phyloP scores from a whole-genome alignment of 2,888 invertebrate species.

The Phrixothrix hirtus region DNA sequence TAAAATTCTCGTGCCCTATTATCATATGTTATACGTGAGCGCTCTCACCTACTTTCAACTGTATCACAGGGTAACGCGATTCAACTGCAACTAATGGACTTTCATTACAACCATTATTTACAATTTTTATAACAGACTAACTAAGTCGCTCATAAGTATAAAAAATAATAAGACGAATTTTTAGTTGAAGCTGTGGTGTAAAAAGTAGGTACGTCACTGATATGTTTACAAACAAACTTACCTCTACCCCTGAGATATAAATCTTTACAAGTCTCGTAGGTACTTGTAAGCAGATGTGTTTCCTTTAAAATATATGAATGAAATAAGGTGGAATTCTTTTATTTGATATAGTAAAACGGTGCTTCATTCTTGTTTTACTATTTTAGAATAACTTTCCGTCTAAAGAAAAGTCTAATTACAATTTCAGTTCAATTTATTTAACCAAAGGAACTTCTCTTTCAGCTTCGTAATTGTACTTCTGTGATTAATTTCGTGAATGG shows the following conservation, averaged over 20 bases:
- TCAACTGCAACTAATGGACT: neutral
- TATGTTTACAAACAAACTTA: slow-evolving; percentile 25
- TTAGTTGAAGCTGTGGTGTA: neutral
- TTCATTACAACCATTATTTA: too few species aligned
- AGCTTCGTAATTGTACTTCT: slow-evolving; percentile 31
- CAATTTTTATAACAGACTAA: too few species aligned
- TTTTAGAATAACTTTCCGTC: neutral
- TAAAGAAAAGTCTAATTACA: neutral
- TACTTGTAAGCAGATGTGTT: slow-evolving; percentile 14
- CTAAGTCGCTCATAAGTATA: neutral
- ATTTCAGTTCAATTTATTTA: neutral
- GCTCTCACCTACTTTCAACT: slow-evolving; percentile 41
- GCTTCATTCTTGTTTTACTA: neutral
- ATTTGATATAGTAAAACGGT: neutral
- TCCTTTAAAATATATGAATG: slow-evolving; percentile 14
- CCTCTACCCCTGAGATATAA: slow-evolving; percentile 29
- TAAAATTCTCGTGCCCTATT: slow-evolving; percentile 52
- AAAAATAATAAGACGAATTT: too few species aligned
- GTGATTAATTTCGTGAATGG: slow-evolving; percentile 39
- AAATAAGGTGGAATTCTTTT: slow-evolving; percentile 8
- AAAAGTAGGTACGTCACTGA: slow-evolving; percentile 20
- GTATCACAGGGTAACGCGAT: slow-evolving; percentile 7
- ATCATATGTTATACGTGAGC: slow-evolving; percentile 53
- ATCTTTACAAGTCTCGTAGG: slow-evolving; percentile 34
- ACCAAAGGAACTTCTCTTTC: slow-evolving; percentile 5